Evolutionary conservation across 2,888 invertebrate species (phyloP).

Genomic region (Danaus chrysippus): DNA sequence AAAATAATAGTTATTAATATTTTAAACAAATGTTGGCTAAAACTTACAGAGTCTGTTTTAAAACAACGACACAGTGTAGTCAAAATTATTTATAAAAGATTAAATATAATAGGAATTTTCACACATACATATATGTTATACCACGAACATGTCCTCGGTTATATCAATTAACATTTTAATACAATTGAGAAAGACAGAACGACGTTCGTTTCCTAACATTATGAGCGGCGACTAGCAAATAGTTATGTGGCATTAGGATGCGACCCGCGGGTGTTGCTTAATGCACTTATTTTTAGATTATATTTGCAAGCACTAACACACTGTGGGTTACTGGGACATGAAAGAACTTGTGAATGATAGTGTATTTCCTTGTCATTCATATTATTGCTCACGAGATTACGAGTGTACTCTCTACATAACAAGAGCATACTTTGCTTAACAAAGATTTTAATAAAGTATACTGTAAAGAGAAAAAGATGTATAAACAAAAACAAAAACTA

Average conservation of each 20-base stretch:
- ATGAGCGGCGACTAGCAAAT: slow-evolving; percentile 26
- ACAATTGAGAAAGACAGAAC: slow-evolving; percentile 27
- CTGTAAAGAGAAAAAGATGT: no score
- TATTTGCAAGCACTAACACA: slow-evolving; percentile 9
- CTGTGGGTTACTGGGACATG: slow-evolving; percentile 5
- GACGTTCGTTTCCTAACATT: slow-evolving; percentile 27
- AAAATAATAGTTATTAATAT: no score
- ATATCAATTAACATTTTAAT: slow-evolving; percentile 10
- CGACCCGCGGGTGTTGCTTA: slow-evolving; percentile 10
- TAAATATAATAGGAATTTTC: background rate
- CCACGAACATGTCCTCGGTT: background rate
- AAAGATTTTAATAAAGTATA: no score
- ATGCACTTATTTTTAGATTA: slow-evolving; percentile 25
- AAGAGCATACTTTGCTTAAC: no score
- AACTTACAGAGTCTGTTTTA: no score
- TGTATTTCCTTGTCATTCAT: background rate
- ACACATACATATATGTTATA: background rate
- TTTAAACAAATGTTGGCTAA: no score
- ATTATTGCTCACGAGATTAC: no score
- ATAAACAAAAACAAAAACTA: no score
- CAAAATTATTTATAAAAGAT: no score
- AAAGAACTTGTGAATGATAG: background rate
- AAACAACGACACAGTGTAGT: no score
- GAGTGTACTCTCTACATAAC: no score
- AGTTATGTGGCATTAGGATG: slow-evolving; percentile 24